Conservation (phyloP, 2,888 invertebrate species). For the Mesorhabditis sp. region DNA sequence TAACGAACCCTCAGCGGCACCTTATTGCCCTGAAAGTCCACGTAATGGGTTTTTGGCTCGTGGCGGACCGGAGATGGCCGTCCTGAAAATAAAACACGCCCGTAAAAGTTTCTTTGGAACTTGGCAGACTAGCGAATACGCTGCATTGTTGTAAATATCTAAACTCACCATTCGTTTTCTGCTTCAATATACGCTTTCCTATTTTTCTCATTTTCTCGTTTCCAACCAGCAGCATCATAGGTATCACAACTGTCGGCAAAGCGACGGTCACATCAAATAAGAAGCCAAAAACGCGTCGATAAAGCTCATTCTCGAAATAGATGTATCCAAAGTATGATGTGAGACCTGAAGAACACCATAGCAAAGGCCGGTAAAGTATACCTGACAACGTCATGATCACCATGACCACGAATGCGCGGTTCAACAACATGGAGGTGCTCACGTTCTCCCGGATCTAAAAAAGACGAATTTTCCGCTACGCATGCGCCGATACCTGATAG, state of each 20-base stretch:
- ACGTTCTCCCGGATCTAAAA: neutral
- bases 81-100: neutral
- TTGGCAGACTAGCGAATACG: too few relatives aligned
- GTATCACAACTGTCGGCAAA: neutral
- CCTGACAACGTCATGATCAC: neutral
- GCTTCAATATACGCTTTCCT: neutral
- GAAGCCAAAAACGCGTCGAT: neutral
- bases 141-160: neutral
- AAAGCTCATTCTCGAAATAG: neutral
- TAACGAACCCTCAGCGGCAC: neutral
- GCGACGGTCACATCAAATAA: constrained; percentile 4
- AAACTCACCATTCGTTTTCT: neutral
- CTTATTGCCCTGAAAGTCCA: neutral
- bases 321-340: neutral
- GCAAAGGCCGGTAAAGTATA: neutral
- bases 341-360: neutral
- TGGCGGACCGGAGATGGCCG: neutral
- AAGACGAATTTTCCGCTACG: neutral
- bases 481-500: neutral
- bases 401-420: neutral
- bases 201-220: neutral
- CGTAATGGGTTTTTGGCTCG: neutral
- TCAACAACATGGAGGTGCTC: neutral
- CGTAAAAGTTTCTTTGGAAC: too few relatives aligned
- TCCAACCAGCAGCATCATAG: neutral